Conservation (phyloP, 2,797 vertebrate genomes). For the Strix occidentalis region DNA sequence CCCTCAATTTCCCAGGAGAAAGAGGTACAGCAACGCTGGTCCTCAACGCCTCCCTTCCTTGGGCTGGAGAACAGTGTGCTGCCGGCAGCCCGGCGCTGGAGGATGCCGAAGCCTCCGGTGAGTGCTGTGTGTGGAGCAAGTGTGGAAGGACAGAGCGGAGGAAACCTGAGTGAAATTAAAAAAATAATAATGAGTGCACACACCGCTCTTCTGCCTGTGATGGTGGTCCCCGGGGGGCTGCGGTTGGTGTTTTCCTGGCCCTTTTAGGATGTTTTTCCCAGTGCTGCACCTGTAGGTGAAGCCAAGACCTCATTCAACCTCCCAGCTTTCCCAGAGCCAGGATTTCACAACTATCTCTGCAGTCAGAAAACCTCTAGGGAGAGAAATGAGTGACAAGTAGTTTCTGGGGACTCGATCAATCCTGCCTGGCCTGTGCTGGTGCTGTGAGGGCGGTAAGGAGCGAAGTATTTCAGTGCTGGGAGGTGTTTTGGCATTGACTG, state of each 20-base stretch:
- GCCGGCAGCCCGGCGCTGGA: fast-evolving
- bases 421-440: neutral
- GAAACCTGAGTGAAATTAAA: neutral
- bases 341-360: neutral
- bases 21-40: fast-evolving
- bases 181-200: fast-evolving
- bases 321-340: neutral
- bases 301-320: neutral
- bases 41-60: neutral
- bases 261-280: neutral
- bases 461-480: fast-evolving
- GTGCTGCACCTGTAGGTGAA: neutral
- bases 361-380: neutral
- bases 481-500: fast-evolving
- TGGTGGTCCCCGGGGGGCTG: neutral
- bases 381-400: fast-evolving
- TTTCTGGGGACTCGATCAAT: fast-evolving
- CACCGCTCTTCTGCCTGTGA: fast-evolving
- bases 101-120: neutral
- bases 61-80: neutral
- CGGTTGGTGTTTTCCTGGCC: neutral
- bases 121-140: neutral
- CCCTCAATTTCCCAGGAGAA: neutral
- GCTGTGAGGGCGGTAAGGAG: neutral
- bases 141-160: fast-evolving